phyloP scores from a whole-genome alignment of 1,140 invertebrate genomes.

The Drosophila lacteicornis region DNA sequence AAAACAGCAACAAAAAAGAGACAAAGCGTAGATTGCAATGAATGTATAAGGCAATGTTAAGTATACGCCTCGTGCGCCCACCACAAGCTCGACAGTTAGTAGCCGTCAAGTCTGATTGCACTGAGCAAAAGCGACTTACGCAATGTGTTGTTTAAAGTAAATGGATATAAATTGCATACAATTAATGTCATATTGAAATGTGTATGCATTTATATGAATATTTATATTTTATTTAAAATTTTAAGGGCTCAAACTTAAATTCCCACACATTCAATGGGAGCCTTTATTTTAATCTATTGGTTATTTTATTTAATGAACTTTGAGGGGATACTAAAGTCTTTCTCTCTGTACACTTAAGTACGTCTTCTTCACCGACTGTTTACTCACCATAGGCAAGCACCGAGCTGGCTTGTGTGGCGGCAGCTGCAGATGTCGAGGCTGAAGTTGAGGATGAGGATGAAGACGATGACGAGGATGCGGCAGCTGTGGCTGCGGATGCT shows the following conservation, averaged over 20 bases:
- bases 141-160: not conserved
- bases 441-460: constrained; percentile 9
- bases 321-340: too few relatives aligned
- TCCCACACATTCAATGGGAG: too few relatives aligned
- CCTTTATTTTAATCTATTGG: too few relatives aligned
- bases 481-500: constrained; percentile 26
- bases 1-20: constrained; percentile 4
- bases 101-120: not conserved
- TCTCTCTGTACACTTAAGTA: not conserved
- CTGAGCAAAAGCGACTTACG: constrained; percentile 1
- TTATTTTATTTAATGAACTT: too few relatives aligned
- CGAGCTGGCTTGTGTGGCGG: constrained; percentile 35
- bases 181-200: too few relatives aligned
- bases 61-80: constrained; percentile 51
- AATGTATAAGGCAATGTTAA: constrained; percentile 47
- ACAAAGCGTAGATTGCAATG: constrained; percentile 22
- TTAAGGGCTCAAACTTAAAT: too few relatives aligned
- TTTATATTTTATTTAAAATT: too few relatives aligned
- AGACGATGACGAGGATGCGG: constrained; percentile 21
- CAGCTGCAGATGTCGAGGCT: constrained; percentile 28
- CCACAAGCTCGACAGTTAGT: not conserved
- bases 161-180: too few relatives aligned
- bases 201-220: too few relatives aligned
- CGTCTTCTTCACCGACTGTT: not conserved
- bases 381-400: constrained; percentile 58